Percentiles rank a stretch among this genome's conserved stretches.
phyloP scores from a whole-genome alignment of 2,797 vertebrate genomes.

The Halcyon badia region DNA sequence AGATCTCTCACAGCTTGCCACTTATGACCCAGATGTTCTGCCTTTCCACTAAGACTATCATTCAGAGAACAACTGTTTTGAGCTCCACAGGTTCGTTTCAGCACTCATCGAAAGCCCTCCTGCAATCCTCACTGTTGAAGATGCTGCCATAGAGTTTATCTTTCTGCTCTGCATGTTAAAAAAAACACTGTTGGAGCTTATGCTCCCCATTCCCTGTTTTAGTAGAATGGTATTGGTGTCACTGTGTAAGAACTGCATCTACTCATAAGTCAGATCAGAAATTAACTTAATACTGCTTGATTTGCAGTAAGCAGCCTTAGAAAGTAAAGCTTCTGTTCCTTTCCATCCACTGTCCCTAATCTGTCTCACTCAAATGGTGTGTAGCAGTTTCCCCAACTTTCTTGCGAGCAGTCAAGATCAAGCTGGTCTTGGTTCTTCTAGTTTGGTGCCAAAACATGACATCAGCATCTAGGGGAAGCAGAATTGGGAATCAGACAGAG shows the following conservation, averaged over 20 bases:
- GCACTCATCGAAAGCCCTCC: background rate
- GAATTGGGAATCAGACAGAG: background rate
- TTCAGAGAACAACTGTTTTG: background rate
- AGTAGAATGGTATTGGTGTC: background rate
- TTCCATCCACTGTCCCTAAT: background rate
- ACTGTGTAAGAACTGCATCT: background rate
- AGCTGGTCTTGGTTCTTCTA: background rate
- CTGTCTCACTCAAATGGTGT: background rate
- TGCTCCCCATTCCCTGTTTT: background rate
- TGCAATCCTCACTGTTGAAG: background rate
- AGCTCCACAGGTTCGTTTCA: fast-evolving
- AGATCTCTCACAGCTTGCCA: background rate
- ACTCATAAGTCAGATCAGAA: background rate
- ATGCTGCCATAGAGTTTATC: background rate
- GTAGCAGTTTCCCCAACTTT: background rate
- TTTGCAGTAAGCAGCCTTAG: background rate
- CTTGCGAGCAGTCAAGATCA: background rate
- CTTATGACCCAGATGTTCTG: background rate
- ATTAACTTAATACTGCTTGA: background rate
- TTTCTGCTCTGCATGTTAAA: background rate
- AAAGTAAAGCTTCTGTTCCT: background rate
- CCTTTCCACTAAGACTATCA: background rate
- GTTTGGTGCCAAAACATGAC: background rate
- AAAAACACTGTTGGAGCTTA: background rate
- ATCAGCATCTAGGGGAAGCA: background rate